Percentiles rank a stretch among this genome's conserved stretches.
phyloP scores from a whole-genome alignment of 92 coral and sea anemone genomes.

The Phenganax stokvisi region DNA sequence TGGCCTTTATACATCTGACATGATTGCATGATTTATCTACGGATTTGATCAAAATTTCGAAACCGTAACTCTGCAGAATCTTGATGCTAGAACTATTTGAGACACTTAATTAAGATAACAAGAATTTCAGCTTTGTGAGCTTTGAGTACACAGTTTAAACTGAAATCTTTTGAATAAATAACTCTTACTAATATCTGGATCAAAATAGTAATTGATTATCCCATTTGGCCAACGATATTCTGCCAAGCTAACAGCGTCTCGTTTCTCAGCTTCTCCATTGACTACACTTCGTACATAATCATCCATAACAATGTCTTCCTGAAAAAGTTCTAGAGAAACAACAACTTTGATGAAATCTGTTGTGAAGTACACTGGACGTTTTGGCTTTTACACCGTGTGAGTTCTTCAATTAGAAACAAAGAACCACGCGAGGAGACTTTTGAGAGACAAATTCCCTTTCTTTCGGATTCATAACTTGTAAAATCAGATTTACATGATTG shows the following conservation, averaged over 20 bases:
- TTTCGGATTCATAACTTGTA: too few relatives aligned
- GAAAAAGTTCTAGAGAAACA: slow-evolving; percentile 19
- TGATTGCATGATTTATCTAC: too few relatives aligned
- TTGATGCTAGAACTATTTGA: too few relatives aligned
- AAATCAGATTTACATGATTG: too few relatives aligned
- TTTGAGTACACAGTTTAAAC: not conserved
- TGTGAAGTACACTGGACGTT: not conserved
- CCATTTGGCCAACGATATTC: slow-evolving; percentile 62
- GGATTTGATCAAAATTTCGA: too few relatives aligned
- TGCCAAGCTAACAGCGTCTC: slow-evolving; percentile 73
- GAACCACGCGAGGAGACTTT: too few relatives aligned
- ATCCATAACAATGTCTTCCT: slow-evolving; percentile 35
- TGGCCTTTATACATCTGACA: too few relatives aligned
- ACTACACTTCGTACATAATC: slow-evolving; percentile 27
- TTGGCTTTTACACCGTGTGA: too few relatives aligned
- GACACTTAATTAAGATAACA: too few relatives aligned
- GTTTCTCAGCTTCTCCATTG: slow-evolving; percentile 64
- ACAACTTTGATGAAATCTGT: not conserved
- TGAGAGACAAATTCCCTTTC: too few relatives aligned
- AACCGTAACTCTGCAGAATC: too few relatives aligned
- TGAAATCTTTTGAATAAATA: not conserved
- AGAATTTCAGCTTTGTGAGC: not conserved
- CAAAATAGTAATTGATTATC: slow-evolving; percentile 58
- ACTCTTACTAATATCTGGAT: slow-evolving; percentile 58
- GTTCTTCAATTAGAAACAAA: too few relatives aligned